Evolutionary conservation across 2,888 invertebrate species (phyloP), one percentile per base, ranked within the genome.

Genomic region (Lumbricus terrestris): DNA sequence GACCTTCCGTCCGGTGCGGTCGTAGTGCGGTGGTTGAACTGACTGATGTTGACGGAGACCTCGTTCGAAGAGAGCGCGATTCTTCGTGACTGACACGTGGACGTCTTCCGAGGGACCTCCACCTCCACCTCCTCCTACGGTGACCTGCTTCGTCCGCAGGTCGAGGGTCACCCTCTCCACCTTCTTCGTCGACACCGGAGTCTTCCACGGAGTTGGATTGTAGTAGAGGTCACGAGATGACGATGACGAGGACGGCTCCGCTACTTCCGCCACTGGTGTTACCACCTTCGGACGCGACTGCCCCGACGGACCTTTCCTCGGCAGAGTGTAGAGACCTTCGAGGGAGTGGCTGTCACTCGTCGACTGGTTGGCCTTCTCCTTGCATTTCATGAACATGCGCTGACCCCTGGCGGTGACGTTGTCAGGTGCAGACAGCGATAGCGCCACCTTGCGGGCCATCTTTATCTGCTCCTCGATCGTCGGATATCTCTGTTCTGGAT

Each of bases 401-500:
- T 98, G 98, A 29, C 98, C 98, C 94, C 97, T 97, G 95, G 98
- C 98, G 95, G 97, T 97, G 95, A 97, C 97, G 95, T 98, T 98
- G 96, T 97, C 94, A 40, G 94, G 94, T 95, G 98, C 98, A 93
- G 97, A 97, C 93, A 99, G 95, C 54, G 98, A 98, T 95, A 97
- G 97, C 92, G 98, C 98, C 95, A 99, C 98, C 95, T 97, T 96
- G 92, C 97, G 96, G 88, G 98, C 98, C 93, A 99, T 96, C 95
- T 98, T 97, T 95, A 99, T 98, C 96, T 99, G 98, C 95, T 99
- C 98, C 95, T 98, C 98, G 92, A 99, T 97, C 0, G 98, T 98
- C 11, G 99, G 99, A 95, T 98, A 98, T 90, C 94, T 94, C 90
- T 94, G 93, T 47, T 93, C 93, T 15, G 94, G 94, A 90, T 94